These are phyloP conservation scores for Chloroceryle aenea DNA, from an alignment of 2,113 vertebrate genomes.

Conservation along the genomic window DNA sequence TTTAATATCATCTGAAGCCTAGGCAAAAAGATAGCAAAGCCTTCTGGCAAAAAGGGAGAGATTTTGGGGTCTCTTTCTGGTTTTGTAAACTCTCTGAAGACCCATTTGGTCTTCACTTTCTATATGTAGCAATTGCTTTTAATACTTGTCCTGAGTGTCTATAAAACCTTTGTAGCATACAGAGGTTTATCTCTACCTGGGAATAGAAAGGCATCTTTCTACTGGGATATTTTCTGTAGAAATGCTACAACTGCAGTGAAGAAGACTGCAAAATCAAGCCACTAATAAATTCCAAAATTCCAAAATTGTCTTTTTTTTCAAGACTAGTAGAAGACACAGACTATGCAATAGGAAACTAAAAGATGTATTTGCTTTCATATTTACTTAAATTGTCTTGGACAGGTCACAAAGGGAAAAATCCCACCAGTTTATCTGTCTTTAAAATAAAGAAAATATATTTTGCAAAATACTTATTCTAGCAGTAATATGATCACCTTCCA, in stretches of 20 bases:
- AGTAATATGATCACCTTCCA: background rate
- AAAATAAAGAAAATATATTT: background rate
- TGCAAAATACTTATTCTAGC: background rate
- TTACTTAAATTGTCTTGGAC: background rate
- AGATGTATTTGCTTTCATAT: background rate
- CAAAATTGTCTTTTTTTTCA: background rate
- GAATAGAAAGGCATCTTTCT: background rate
- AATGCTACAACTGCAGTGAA: background rate
- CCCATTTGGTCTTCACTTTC: background rate
- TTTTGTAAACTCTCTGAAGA: background rate
- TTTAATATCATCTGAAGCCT: background rate
- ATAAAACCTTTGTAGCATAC: background rate
- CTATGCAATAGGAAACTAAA: background rate
- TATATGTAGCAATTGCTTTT: background rate
- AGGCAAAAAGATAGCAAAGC: background rate
- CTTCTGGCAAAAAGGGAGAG: background rate
- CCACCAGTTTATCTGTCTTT: rapidly evolving
- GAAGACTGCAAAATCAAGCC: background rate
- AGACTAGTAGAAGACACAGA: background rate
- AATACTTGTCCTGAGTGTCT: background rate
- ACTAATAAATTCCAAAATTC: background rate
- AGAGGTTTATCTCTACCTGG: background rate
- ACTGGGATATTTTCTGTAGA: background rate
- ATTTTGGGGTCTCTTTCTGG: background rate
- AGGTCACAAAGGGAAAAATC: background rate